These are phyloP conservation scores for Pocillopora damicornis DNA, from an alignment of 64 coral and sea anemone species.

Conservation along the genomic window DNA sequence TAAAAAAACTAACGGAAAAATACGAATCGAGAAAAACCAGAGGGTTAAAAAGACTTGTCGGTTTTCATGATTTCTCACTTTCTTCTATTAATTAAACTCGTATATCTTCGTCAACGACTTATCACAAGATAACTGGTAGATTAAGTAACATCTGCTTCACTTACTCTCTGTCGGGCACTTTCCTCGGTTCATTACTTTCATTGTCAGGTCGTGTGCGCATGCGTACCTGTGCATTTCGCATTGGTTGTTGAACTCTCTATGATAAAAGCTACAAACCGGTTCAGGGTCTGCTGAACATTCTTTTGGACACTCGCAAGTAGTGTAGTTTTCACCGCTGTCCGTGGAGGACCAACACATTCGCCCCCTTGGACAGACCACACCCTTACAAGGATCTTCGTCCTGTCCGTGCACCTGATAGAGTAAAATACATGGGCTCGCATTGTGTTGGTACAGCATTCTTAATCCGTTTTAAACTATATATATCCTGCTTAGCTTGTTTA, in stretches of 20 bases:
- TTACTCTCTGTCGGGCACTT: conserved; percentile 11
- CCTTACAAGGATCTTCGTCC: neutral
- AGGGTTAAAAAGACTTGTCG: too few relatives aligned
- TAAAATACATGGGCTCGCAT: neutral
- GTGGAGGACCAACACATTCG: neutral
- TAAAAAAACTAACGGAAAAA: too few relatives aligned
- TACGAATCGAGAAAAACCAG: too few relatives aligned
- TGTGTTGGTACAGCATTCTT: neutral
- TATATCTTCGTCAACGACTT: too few relatives aligned
- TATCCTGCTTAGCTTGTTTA: too few relatives aligned
- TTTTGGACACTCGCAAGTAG: conserved; percentile 25
- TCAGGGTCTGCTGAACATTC: neutral
- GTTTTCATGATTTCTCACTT: too few relatives aligned
- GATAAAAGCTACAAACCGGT: conserved; percentile 32
- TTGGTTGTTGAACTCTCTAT: conserved; percentile 9
- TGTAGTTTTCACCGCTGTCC: neutral
- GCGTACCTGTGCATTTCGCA: conserved; percentile 57
- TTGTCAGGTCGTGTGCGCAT: conserved; percentile 27
- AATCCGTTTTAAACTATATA: neutral
- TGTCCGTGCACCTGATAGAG: conserved; percentile 16
- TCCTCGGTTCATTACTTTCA: conserved; percentile 39
- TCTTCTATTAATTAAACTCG: too few relatives aligned
- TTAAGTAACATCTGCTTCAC: neutral
- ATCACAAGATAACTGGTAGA: too few relatives aligned
- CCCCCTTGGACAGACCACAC: conserved; percentile 10